These are phyloP conservation scores for Macroramphosus scolopax DNA, from an alignment of 2,797 vertebrate genomes.

Conservation along the genomic window DNA sequence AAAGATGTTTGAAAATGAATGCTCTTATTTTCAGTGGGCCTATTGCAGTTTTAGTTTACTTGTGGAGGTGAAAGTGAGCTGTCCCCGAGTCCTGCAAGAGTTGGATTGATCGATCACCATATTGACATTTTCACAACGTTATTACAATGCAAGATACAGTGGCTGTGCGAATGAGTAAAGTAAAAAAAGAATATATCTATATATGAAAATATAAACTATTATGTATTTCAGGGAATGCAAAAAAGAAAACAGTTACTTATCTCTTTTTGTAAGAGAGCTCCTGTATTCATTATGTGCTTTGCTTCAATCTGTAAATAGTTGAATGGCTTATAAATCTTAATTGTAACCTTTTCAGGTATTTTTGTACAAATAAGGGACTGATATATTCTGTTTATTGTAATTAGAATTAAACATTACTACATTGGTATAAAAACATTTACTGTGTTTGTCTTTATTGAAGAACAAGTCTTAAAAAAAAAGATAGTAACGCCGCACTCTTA, in stretches of 20 bases:
- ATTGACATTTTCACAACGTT: constrained; percentile 72
- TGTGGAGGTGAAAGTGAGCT: constrained; percentile 31
- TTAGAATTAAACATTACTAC: constrained; percentile 98
- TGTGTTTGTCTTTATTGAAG: constrained; percentile 41
- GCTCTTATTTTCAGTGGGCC: no score
- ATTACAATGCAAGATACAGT: constrained; percentile 79
- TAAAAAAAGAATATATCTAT: constrained; percentile 57
- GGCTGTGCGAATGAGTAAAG: constrained; percentile 79
- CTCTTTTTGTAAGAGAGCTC: constrained; percentile 79
- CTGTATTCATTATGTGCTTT: constrained; percentile 87
- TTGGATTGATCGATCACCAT: constrained; percentile 21
- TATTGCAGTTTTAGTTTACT: no score
- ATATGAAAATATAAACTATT: constrained; percentile 57
- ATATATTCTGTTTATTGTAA: constrained; percentile 97
- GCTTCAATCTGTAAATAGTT: constrained; percentile 92
- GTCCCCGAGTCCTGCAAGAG: constrained; percentile 45
- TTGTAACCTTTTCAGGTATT: constrained; percentile 98
- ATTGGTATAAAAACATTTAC: constrained; percentile 80
- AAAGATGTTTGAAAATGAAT: no score
- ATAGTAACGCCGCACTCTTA: no score
- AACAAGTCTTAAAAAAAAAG: no score
- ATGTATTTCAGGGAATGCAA: constrained; percentile 89
- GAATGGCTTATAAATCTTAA: constrained; percentile 90
- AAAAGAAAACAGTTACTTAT: constrained; percentile 79
- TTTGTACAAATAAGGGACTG: constrained; percentile 99